Conservation (phyloP, 53 echinoderm and acorn worm genomes). For the Holothuria scabra region DNA sequence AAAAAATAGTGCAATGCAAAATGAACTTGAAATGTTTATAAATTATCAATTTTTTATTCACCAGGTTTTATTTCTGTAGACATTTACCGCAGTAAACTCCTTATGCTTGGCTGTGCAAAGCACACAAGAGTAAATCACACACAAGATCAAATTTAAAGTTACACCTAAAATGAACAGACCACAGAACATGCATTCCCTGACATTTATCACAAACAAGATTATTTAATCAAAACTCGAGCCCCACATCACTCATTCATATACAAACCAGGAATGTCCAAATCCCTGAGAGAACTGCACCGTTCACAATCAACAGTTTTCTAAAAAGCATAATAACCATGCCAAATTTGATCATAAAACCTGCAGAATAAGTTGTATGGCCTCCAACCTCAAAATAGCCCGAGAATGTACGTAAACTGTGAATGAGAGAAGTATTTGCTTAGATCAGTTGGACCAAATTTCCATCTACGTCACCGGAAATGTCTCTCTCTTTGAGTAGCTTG, state of each 20-base stretch:
- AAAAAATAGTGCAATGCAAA: too few relatives aligned
- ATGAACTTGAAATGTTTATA: too few relatives aligned
- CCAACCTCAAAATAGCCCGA: conserved; percentile 39
- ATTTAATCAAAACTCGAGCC: too few relatives aligned
- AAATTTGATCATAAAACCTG: conserved; percentile 28
- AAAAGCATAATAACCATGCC: conserved; percentile 2
- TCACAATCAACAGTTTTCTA: conserved; percentile 44
- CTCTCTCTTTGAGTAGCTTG: conserved; percentile 21
- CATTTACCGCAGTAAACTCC: too few relatives aligned
- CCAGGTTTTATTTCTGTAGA: too few relatives aligned
- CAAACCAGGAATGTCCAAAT: conserved; percentile 24
- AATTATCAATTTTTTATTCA: too few relatives aligned
- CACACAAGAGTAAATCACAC: too few relatives aligned
- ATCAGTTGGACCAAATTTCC: conserved; percentile 47
- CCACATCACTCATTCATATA: not conserved
- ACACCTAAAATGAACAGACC: too few relatives aligned
- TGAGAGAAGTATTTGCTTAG: conserved; percentile 34
- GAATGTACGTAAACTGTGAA: conserved; percentile 40
- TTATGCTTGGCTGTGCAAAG: too few relatives aligned
- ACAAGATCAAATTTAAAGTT: too few relatives aligned
- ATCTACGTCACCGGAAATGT: conserved; percentile 49
- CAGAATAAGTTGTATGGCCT: conserved; percentile 17
- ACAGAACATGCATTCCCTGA: too few relatives aligned
- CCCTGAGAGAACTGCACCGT: conserved; percentile 22
- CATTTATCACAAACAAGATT: too few relatives aligned